Percentiles rank a stretch among this genome's conserved stretches.
These are phyloP conservation scores for Periophthalmus modestus DNA, from an alignment of 2,113 vertebrate species.

Conservation along the genomic window DNA sequence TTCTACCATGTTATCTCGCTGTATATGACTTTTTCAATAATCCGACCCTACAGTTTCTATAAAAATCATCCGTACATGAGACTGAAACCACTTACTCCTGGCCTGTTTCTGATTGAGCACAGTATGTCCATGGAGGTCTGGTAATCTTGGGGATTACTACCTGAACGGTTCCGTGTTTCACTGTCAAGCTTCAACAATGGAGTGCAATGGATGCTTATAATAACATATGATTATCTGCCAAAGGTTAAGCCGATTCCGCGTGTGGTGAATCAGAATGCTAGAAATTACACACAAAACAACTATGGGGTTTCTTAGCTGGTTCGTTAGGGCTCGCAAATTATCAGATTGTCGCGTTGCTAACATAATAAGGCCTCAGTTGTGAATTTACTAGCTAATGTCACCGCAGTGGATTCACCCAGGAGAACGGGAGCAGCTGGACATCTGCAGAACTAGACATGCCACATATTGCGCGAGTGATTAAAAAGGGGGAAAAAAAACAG, in stretches of 20 bases:
- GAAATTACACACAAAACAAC: slow-evolving; percentile 45
- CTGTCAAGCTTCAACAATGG: neutral
- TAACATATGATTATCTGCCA: slow-evolving; percentile 8
- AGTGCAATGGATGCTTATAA: slow-evolving; percentile 1
- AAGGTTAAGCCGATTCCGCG: neutral
- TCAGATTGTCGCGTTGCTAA: slow-evolving; percentile 52
- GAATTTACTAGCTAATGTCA: slow-evolving; percentile 47
- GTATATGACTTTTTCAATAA: neutral
- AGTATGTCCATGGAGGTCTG: neutral
- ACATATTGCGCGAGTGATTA: slow-evolving; percentile 58
- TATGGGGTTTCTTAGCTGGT: slow-evolving; percentile 19
- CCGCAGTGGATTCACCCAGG: slow-evolving; percentile 33
- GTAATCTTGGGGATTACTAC: neutral
- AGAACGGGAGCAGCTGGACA: slow-evolving; percentile 63
- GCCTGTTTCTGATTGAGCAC: neutral
- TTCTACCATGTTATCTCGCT: neutral
- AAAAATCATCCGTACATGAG: neutral
- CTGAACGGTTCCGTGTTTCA: neutral
- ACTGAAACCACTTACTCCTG: neutral
- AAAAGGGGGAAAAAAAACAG: slow-evolving; percentile 14
- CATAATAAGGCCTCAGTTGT: slow-evolving; percentile 59
- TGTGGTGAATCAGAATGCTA: slow-evolving; percentile 13
- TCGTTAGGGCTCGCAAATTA: slow-evolving; percentile 56
- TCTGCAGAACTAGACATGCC: slow-evolving; percentile 32
- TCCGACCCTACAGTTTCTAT: neutral